Percentiles rank a stretch among this genome's conserved stretches.
Evolutionary conservation across 2,797 vertebrate species (phyloP).

Genomic region (Phrynocephalus guinanensis): DNA sequence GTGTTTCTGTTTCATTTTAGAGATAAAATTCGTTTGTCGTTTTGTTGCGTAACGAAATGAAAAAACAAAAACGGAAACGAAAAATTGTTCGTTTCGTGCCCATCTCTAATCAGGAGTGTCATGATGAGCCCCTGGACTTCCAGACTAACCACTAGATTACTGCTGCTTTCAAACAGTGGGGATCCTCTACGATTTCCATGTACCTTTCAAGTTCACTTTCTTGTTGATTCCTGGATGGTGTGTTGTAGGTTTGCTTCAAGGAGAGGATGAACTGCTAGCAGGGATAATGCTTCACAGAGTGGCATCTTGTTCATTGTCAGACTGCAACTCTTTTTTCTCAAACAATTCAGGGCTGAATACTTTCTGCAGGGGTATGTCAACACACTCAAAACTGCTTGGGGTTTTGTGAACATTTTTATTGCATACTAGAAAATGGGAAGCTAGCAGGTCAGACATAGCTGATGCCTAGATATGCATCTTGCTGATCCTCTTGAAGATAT

Average conservation of each 20-base stretch:
- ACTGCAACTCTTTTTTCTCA: not conserved
- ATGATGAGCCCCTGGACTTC: no score
- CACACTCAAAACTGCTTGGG: not conserved
- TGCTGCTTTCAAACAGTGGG: not conserved
- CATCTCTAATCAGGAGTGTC: no score
- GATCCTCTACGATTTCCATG: not conserved
- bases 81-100: no score
- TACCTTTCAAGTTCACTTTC: not conserved
- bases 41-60: no score
- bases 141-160: no score
- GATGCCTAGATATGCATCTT: not conserved
- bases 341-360: not conserved
- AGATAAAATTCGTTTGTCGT: no score
- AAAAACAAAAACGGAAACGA: no score
- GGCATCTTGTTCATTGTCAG: not conserved
- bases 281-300: not conserved
- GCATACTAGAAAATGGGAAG: not conserved
- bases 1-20: no score
- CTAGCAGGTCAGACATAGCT: not conserved
- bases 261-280: not conserved
- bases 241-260: not conserved
- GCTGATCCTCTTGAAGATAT: not conserved
- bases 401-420: not conserved
- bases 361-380: not conserved
- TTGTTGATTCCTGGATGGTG: not conserved